These are phyloP conservation scores for Alcedo quadribrachys DNA, from an alignment of 2,797 vertebrate species.

Conservation along the genomic window DNA sequence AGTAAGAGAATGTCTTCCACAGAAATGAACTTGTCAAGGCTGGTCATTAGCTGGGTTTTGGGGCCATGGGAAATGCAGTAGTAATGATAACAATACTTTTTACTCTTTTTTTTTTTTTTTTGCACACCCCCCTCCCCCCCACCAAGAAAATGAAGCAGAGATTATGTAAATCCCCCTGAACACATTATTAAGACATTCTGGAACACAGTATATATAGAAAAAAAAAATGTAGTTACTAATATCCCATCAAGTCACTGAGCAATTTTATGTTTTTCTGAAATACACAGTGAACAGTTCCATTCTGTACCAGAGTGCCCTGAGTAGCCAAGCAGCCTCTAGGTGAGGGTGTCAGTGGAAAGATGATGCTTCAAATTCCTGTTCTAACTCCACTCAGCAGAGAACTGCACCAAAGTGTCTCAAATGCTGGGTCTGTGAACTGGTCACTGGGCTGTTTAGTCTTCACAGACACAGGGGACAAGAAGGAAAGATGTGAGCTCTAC, in stretches of 20 bases:
- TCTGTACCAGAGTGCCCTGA: neutral
- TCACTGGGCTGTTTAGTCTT: neutral
- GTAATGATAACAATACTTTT: slow-evolving; percentile 27
- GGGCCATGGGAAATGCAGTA: slow-evolving; percentile 25
- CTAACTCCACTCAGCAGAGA: neutral
- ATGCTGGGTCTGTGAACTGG: neutral
- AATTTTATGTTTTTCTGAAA: neutral
- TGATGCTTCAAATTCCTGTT: neutral
- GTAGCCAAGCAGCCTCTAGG: neutral
- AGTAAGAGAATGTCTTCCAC: slow-evolving; percentile 67
- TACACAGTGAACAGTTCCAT: neutral
- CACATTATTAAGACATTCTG: neutral
- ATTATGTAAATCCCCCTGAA: slow-evolving; percentile 23
- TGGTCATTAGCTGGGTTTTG: slow-evolving; percentile 44
- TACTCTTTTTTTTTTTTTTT: neutral
- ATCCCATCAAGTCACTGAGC: neutral
- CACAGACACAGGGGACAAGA: neutral
- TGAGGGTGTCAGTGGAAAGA: neutral
- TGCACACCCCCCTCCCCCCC: no score
- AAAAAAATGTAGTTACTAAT: neutral
- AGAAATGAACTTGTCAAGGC: slow-evolving; percentile 50
- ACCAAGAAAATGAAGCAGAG: neutral
- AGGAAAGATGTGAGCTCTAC: neutral
- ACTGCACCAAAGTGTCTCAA: neutral
- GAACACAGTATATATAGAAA: neutral